Base-by-base conservation (phyloP, 2,888 invertebrate genomes). In the Drosophila kambysellisi region DNA sequence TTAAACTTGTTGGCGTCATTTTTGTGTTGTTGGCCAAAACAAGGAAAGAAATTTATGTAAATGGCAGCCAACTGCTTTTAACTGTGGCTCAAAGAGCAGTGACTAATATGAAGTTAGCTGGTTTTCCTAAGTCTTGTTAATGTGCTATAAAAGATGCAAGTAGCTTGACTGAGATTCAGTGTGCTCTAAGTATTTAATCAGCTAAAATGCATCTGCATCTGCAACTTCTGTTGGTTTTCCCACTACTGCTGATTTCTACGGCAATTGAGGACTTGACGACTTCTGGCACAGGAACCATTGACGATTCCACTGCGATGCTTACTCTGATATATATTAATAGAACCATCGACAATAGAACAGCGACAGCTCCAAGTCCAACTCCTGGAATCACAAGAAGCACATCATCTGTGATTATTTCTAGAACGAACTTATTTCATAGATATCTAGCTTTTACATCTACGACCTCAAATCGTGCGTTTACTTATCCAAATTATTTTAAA, bases 71-170 rank as follows among this genome's bases (percentile, higher is more conserved):
- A 56, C 56, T 63, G 70, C 15, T 48, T 69, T 57, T 35, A 1
- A 3, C 17, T 5, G 20, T 17, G n/a, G 4, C 32, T 7, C 70
- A 50, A 37, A 52, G 12, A 37, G 15, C 7, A 30, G 29, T 77
- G 79, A 77, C 75, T 79, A 58, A 70, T 20, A 29, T 25, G 29
- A 0, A 29, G 50, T 39, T 20, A 8, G 48, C 15, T 25, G 12
- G 12, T 41, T 15, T 7, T 20, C 37, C 9, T 25, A 15, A 15
- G 2, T 20, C 37, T 29, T 20, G 3, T 37, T 17, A 50, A 8
- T 11, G 17, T 11, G 17, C 70, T 75, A 77, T 77, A 77, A 75
- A 77, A 75, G 58, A 9, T 56, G 41, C 29, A 11, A 54, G 2
- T 9, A 11, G 9, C 25, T 7, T 29, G n/a, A 25, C 41, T 20